These are phyloP conservation scores for Mola mola DNA, from an alignment of 2,113 vertebrate genomes.

Conservation along the genomic window DNA sequence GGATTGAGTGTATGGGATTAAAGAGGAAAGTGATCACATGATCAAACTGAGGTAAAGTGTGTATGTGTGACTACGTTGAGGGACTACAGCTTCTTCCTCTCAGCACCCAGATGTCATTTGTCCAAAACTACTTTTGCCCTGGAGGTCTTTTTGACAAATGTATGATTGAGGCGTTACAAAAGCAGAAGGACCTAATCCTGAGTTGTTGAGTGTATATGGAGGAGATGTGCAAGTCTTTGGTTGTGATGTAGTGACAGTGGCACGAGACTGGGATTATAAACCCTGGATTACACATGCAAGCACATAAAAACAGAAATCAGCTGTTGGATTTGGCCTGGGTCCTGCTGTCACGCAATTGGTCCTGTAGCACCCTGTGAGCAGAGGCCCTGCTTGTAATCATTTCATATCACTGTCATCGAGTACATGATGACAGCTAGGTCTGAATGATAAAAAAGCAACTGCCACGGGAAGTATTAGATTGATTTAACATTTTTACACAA, in stretches of 20 bases:
- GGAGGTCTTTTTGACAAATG: constrained; percentile 43
- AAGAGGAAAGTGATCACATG: constrained; percentile 21
- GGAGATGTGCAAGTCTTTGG: constrained; percentile 20
- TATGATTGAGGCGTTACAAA: constrained; percentile 22
- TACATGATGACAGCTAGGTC: too few species aligned
- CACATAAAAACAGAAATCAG: constrained; percentile 43
- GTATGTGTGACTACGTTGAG: background rate
- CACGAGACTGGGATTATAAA: constrained; percentile 59
- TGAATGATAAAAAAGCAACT: too few species aligned
- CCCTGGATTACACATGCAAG: constrained; percentile 53
- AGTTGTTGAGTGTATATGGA: constrained; percentile 10
- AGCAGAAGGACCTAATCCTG: constrained; percentile 33
- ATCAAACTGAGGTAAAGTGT: background rate
- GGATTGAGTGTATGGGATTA: constrained; percentile 31
- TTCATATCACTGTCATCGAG: too few species aligned
- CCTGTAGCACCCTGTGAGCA: background rate
- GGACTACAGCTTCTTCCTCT: background rate
- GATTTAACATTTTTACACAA: too few species aligned
- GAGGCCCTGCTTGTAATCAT: background rate
- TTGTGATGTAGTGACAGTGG: background rate
- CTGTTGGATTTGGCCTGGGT: background rate
- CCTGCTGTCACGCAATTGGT: constrained; percentile 3
- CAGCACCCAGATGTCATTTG: constrained; percentile 10
- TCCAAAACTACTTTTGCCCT: constrained; percentile 7
- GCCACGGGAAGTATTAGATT: too few species aligned